Percentiles rank a stretch among this genome's conserved stretches.
phyloP scores from a whole-genome alignment of 2,113 vertebrate species.

The Pollimyrus isidori region DNA sequence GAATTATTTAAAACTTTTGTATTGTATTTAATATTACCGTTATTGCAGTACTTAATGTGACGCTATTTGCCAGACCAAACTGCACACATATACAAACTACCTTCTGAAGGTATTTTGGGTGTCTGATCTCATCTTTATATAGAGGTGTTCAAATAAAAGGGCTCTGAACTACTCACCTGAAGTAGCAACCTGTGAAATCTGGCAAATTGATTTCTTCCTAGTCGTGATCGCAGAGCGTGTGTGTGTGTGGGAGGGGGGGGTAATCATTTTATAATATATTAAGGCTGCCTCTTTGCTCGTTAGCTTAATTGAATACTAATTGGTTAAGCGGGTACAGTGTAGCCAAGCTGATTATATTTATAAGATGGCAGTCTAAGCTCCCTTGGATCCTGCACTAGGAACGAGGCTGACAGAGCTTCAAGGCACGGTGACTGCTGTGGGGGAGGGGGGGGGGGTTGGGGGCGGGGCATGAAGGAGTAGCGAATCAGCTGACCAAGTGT shows the following conservation, averaged over 20 bases:
- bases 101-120: not conserved
- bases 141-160: not conserved
- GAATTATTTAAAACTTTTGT: not conserved
- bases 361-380: constrained; percentile 80
- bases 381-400: constrained; percentile 75
- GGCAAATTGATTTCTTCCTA: not conserved
- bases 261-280: constrained; percentile 55
- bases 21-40: not conserved
- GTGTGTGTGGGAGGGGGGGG: not conserved
- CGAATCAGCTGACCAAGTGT: not conserved
- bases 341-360: constrained; percentile 76
- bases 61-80: not conserved
- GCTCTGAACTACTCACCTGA: not conserved
- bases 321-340: constrained; percentile 74
- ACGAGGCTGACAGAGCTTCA: constrained; percentile 74
- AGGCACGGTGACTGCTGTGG: constrained; percentile 75
- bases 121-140: not conserved
- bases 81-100: not conserved
- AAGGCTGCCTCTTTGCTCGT: constrained; percentile 64
- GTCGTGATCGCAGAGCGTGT: not conserved
- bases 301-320: constrained; percentile 76
- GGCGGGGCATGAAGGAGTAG: constrained; percentile 51
- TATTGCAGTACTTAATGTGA: not conserved
- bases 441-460: not conserved
- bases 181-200: not conserved